Base-by-base conservation (phyloP, 2,113 vertebrate genomes). In the Porphyrio hochstetteri region DNA sequence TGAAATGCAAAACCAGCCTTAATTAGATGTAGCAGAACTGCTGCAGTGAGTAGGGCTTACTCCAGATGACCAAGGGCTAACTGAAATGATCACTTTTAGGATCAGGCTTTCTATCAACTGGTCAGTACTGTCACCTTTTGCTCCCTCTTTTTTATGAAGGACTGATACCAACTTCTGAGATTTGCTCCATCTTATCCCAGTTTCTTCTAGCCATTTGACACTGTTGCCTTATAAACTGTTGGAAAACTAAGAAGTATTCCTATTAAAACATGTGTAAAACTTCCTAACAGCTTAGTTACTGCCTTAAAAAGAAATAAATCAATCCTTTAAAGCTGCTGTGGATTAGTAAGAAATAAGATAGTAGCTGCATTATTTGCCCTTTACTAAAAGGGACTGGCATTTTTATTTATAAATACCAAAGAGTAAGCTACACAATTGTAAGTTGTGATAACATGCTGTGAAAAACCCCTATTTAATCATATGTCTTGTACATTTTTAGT, bases 351-450 rank as follows among this genome's bases (percentile, higher is more conserved):
- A 68, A 86, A 38, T 52, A 16, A 44, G 6, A 42, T 74, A 76
- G 85, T 13, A 82, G 86, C 83, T 95, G 65, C 64, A 65, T 88
- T 75, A 13, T 52, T 56, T 64, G 63, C 80, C 90, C 82, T 92
- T 88, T 40, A 28, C 35, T 69, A 52, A 88, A 95, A 95, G 95
- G 95, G 95, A 91, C 69, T 64, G 72, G 72, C 28, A 5, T 71
- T 87, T 93, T 94, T 92, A 67, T 60, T 88, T 75, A 64, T 33
- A 71, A 86, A 84, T 95, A 95, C 96, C 95, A 96, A 97, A 96
- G 96, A 95, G 65, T 68, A 91, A 95, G 42, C 33, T 28, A 13
- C 35, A 56, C 25, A 33, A 20, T 36, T 82, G 1, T 3, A 55
- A 64, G 16, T 42, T 78, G 92, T 38, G 68, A 5, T 36, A 42